Base-by-base conservation (phyloP, 2,797 vertebrate genomes). In the Sylvilagus floridanus region DNA sequence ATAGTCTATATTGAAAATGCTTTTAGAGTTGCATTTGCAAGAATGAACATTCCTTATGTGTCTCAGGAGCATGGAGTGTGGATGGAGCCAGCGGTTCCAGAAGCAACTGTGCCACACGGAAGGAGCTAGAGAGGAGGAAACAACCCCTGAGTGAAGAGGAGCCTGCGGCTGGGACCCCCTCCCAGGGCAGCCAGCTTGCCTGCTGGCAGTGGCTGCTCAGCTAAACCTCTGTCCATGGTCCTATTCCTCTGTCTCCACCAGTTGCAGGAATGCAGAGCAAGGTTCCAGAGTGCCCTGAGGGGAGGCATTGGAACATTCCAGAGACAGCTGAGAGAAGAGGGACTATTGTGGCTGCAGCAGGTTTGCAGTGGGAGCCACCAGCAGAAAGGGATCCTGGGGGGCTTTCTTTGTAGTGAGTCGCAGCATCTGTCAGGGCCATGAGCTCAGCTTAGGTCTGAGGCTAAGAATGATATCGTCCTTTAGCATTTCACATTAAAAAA, bases 151-250 rank as follows among this genome's bases (percentile, higher is more conserved):
- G 62, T 32, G 82, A 90, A 76, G 66, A 77, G 77, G 24, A 81
- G 17, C 82, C 17, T 28, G 1, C 86, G 68, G 68, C 30, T 57
- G 66, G 92, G 92, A 96, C 86, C 94, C 85, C 92, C 65, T 90
- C 69, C 69, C 37, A 81, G 90, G 85, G 57, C 69, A 87, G 35
- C 14, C 42, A 16, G 54, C 83, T 82, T 90, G 81, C 63, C 72
- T 32, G 16, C 76, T 1, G 76, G 26, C 21, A 37, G 81, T 5
- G 28, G 82, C 63, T 62, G 37, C 68, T 32, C 65, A 81, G 84
- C 90, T 66, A 2, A 69, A 93, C 86, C 97, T 96, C 97, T 97
- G 97, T 97, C 97, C 97, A 97, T 97, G 97, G 97, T 97, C 96
- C 97, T 97, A 96, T 94, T 90, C 35, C 78, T 87, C 30, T 54